Percentiles rank a stretch among this genome's conserved stretches.
These are phyloP conservation scores for Setipinna tenuifilis DNA, from an alignment of 2,797 vertebrate species.

Conservation along the genomic window DNA sequence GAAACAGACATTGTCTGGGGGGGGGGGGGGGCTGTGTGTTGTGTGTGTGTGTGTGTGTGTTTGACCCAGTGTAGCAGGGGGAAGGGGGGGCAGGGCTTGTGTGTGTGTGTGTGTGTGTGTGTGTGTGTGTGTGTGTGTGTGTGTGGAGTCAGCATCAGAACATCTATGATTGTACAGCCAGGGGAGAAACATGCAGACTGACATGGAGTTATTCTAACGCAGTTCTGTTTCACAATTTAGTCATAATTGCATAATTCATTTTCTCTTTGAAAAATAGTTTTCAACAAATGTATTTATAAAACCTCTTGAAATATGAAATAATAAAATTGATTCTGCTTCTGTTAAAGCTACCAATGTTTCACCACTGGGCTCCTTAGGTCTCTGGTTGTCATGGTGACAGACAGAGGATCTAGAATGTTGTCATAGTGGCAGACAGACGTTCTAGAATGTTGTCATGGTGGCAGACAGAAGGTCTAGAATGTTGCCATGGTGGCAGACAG, in stretches of 20 bases:
- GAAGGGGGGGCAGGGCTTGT: too few relatives aligned
- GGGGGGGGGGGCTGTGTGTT: neutral
- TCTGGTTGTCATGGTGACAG: neutral
- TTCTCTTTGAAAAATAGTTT: constrained; percentile 71
- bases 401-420: neutral
- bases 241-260: constrained; percentile 71
- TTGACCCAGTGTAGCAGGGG: neutral
- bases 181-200: neutral
- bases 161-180: neutral
- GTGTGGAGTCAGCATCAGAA: neutral
- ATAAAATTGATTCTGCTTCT: constrained; percentile 49
- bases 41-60: constrained; percentile 1
- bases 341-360: too few relatives aligned
- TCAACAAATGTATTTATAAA: constrained; percentile 69
- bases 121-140: neutral
- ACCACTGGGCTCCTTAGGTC: neutral
- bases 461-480: too few relatives aligned
- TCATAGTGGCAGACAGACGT: neutral
- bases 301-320: constrained; percentile 65
- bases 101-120: neutral
- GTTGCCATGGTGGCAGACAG: too few relatives aligned
- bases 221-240: constrained; percentile 72
- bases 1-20: too few relatives aligned
- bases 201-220: neutral
- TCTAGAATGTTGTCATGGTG: too few relatives aligned